These are phyloP conservation scores for Cladopsammia gracilis DNA, from an alignment of 64 coral and sea anemone genomes.

Conservation along the genomic window DNA sequence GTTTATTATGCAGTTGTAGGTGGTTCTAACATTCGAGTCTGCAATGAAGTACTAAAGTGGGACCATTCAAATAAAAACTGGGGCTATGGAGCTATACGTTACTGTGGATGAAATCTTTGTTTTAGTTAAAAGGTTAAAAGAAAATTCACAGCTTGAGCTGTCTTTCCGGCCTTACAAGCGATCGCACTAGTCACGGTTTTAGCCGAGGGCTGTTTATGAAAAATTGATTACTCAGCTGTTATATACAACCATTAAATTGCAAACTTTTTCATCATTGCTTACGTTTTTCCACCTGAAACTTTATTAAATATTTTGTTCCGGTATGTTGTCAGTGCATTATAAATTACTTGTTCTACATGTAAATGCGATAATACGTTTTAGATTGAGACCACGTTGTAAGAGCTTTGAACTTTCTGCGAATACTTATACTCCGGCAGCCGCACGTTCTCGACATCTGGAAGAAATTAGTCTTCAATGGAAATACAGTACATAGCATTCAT, in stretches of 20 bases:
- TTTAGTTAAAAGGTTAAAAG: no score
- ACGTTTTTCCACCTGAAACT: background rate
- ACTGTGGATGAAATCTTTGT: no score
- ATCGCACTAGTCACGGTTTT: no score
- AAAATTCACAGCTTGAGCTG: no score
- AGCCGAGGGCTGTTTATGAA: background rate
- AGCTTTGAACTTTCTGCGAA: background rate
- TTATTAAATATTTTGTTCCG: background rate
- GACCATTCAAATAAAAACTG: no score
- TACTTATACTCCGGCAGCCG: background rate
- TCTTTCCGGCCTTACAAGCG: no score
- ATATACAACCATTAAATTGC: background rate
- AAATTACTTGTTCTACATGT: background rate
- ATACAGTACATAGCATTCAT: background rate
- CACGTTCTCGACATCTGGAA: background rate
- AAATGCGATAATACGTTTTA: slow-evolving; percentile 25
- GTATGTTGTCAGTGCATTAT: no score
- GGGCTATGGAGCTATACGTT: no score
- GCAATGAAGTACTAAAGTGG: no score
- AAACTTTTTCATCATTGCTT: background rate
- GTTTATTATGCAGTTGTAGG: no score
- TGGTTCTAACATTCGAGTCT: no score
- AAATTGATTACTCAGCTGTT: background rate
- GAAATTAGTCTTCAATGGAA: background rate
- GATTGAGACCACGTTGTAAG: background rate